A percentile compares a stretch with the other conserved stretches of the same genome.
phyloP scores from a whole-genome alignment of 2,113 vertebrate genomes.

The Sakesphorus luctuosus region DNA sequence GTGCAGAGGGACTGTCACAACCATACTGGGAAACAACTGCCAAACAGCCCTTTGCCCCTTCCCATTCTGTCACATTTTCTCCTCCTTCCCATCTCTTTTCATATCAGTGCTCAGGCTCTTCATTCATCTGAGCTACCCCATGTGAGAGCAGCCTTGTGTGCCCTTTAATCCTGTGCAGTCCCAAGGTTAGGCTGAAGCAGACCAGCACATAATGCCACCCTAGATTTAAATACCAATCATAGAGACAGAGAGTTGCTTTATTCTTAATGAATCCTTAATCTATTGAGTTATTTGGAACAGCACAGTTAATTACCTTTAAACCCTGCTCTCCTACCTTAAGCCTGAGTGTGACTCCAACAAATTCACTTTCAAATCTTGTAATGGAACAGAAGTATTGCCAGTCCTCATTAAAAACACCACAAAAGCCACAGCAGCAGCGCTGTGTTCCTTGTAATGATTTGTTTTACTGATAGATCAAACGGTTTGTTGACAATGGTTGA shows the following conservation, averaged over 20 bases:
- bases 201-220: background rate
- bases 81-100: background rate
- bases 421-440: conserved; percentile 11
- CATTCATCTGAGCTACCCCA: background rate
- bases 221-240: background rate
- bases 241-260: background rate
- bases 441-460: conserved; percentile 33
- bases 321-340: background rate
- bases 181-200: background rate
- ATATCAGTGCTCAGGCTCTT: background rate
- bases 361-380: background rate
- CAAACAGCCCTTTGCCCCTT: background rate
- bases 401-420: conserved; percentile 27
- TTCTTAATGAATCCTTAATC: background rate
- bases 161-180: background rate
- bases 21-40: background rate
- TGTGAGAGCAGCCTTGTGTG: background rate
- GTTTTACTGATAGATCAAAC: conserved; percentile 69
- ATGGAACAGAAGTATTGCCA: background rate
- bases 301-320: conserved; percentile 41
- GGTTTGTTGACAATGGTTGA: conserved; percentile 66
- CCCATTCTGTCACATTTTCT: background rate
- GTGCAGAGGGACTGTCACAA: background rate
- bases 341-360: conserved; percentile 24
- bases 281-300: background rate